Percentiles rank a stretch among this genome's conserved stretches.
Evolutionary conservation across 2,113 vertebrate species (phyloP).

Genomic region (human): GRCh38 chr11:59593501-59594000

Average conservation of each 20-base stretch:
- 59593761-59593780: not conserved
- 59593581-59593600: slow-evolving; percentile 55
- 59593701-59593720: slow-evolving; percentile 96
- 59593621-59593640: slow-evolving; percentile 99
- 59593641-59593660: slow-evolving; percentile 98
- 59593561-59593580: not conserved
- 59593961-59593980: not conserved
- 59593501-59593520: not conserved
- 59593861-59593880: not conserved
- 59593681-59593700: slow-evolving; percentile 94
- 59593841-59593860: not conserved
- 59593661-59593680: slow-evolving; percentile 94
- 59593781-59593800: not conserved
- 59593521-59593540: not conserved
- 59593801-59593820: not conserved
- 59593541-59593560: not conserved
- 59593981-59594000: not conserved
- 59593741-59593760: not conserved
- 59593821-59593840: not conserved
- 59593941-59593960: not conserved
- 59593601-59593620: slow-evolving; percentile 98
- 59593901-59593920: not conserved
- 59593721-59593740: slow-evolving; percentile 87
- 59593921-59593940: not conserved
- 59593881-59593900: not conserved